phyloP scores from a whole-genome alignment of 2,113 vertebrate genomes.

The Hoplias malabaricus region DNA sequence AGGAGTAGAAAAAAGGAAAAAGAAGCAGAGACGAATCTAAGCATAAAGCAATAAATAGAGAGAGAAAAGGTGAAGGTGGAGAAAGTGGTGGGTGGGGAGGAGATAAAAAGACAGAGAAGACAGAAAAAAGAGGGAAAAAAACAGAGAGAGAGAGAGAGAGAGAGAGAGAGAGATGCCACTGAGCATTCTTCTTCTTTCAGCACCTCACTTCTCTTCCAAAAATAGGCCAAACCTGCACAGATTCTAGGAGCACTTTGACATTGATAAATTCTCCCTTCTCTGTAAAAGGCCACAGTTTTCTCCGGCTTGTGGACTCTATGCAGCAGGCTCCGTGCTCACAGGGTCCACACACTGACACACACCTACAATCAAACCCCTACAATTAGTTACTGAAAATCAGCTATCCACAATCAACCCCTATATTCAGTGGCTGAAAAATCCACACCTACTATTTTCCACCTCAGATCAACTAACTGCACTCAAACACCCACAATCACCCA shows the following conservation, averaged over 20 bases:
- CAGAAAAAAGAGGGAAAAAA: neutral
- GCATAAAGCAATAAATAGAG: too few relatives aligned
- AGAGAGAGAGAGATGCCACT: conserved; percentile 18
- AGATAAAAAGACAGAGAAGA: too few relatives aligned
- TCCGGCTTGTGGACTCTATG: conserved; percentile 29
- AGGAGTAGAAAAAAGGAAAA: too few relatives aligned
- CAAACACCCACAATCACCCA: neutral
- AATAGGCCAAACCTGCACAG: conserved; percentile 47
- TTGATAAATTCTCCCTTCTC: conserved; percentile 52
- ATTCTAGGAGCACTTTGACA: conserved; percentile 51
- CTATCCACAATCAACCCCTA: neutral
- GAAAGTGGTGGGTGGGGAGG: too few relatives aligned
- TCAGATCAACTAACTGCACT: too few relatives aligned
- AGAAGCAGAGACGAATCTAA: too few relatives aligned
- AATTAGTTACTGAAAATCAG: neutral
- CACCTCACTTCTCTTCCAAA: conserved; percentile 38
- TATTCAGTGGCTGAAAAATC: too few relatives aligned
- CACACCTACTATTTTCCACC: neutral
- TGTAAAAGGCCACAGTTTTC: conserved; percentile 45
- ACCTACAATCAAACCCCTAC: conserved; percentile 6
- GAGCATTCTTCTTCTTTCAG: conserved; percentile 46
- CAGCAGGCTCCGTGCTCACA: neutral
- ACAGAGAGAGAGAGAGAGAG: neutral
- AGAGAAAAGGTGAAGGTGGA: too few relatives aligned
- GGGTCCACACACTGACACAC: neutral